phyloP scores from a whole-genome alignment of 2,797 vertebrate species.

The Leptatherina wallacei region DNA sequence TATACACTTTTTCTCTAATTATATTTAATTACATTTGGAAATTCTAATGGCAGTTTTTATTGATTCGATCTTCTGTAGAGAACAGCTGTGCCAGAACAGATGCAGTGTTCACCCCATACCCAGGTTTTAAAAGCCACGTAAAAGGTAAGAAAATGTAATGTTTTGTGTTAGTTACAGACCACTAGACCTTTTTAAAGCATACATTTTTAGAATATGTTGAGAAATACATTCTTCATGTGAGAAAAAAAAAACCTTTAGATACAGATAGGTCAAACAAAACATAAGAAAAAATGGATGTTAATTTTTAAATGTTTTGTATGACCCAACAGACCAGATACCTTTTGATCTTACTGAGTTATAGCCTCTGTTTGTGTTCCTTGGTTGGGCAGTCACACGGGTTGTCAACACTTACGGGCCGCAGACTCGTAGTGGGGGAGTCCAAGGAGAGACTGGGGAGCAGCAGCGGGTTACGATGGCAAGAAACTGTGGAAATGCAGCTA shows the following conservation, averaged over 20 bases:
- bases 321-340: neutral
- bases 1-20: conserved; percentile 13
- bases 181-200: conserved; percentile 1
- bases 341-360: neutral
- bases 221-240: neutral
- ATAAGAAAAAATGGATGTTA: neutral
- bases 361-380: conserved; percentile 26
- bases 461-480: conserved; percentile 67
- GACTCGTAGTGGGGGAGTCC: conserved; percentile 83
- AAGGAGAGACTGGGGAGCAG: conserved; percentile 81
- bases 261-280: neutral
- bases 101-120: conserved; percentile 96
- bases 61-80: conserved; percentile 79
- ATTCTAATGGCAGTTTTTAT: conserved; percentile 29
- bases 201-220: neutral
- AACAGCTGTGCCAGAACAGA: conserved; percentile 99
- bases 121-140: conserved; percentile 98
- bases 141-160: conserved; percentile 85
- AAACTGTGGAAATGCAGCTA: conserved; percentile 90
- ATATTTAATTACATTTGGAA: conserved; percentile 22
- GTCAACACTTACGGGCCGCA: conserved; percentile 97
- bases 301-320: neutral
- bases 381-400: conserved; percentile 89
- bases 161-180: conserved; percentile 11
- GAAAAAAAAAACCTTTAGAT: neutral